Evolutionary conservation across 2,797 vertebrate genomes (phyloP).

Genomic region (Premnoplex brunnescens): DNA sequence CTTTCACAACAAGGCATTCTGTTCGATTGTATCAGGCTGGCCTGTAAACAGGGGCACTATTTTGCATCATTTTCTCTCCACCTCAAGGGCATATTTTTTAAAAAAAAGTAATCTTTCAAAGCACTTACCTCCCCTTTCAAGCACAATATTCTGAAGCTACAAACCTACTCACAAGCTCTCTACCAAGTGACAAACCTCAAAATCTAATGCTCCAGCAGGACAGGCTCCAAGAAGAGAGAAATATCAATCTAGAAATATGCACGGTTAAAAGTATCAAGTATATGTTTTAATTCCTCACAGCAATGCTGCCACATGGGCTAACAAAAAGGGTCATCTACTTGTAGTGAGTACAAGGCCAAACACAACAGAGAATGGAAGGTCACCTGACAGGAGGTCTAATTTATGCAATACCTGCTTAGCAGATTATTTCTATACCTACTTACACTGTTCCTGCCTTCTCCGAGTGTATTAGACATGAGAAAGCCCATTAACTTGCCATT

Average conservation of each 20-base stretch:
- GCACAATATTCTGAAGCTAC: neutral
- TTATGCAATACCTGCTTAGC: neutral
- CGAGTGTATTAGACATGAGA: neutral
- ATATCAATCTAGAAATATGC: neutral
- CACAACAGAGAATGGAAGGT: neutral
- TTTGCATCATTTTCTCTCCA: neutral
- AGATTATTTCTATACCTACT: neutral
- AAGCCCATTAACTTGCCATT: neutral
- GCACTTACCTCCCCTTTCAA: neutral
- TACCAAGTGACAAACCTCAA: neutral
- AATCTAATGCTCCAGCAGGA: neutral
- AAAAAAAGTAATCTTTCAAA: neutral
- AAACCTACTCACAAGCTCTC: neutral
- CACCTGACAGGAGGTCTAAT: neutral
- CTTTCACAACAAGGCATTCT: neutral
- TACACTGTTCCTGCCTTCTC: neutral
- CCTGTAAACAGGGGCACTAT: neutral
- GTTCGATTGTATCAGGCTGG: neutral
- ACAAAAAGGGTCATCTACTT: neutral
- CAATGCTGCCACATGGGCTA: neutral
- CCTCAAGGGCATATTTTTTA: neutral
- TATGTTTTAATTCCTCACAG: neutral
- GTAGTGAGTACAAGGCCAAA: neutral
- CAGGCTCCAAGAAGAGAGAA: neutral
- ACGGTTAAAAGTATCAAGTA: fast-evolving